Evolutionary conservation across 1,140 invertebrate species (phyloP).

Genomic region (Sarcophaga peregrina): DNA sequence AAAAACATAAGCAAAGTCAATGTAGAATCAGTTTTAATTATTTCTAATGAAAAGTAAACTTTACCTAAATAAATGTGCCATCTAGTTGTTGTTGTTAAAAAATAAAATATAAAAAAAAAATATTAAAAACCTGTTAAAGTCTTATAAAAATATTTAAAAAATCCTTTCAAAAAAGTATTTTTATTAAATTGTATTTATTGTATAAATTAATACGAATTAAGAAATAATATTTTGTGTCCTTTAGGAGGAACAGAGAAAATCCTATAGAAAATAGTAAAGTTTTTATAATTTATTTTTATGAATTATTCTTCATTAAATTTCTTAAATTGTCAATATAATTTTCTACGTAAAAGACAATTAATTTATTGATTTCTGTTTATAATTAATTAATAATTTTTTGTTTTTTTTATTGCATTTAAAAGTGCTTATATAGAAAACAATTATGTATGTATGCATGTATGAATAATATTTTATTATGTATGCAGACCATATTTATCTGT

Average conservation of each 20-base stretch:
- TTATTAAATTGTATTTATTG: background rate
- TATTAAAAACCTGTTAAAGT: background rate
- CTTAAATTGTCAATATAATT: too few species aligned
- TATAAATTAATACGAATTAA: background rate
- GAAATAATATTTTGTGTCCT: background rate
- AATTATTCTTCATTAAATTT: too few species aligned
- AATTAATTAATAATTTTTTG: background rate
- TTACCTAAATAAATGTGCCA: slow-evolving; percentile 6
- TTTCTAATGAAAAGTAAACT: background rate
- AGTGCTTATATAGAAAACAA: background rate
- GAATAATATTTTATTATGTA: too few species aligned
- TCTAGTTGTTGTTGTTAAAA: slow-evolving; percentile 10
- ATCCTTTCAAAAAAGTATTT: background rate
- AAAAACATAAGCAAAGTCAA: too few species aligned
- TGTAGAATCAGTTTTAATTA: background rate
- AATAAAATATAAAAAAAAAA: background rate
- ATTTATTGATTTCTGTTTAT: too few species aligned
- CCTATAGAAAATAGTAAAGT: background rate
- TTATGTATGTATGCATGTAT: background rate
- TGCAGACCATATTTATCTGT: too few species aligned
- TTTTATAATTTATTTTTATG: too few species aligned
- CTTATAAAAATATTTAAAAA: background rate
- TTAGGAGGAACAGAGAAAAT: too few species aligned
- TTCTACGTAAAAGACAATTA: too few species aligned
- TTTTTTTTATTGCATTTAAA: background rate